These are phyloP conservation scores for Allobates femoralis DNA, from an alignment of 2,797 vertebrate genomes.

Conservation along the genomic window DNA sequence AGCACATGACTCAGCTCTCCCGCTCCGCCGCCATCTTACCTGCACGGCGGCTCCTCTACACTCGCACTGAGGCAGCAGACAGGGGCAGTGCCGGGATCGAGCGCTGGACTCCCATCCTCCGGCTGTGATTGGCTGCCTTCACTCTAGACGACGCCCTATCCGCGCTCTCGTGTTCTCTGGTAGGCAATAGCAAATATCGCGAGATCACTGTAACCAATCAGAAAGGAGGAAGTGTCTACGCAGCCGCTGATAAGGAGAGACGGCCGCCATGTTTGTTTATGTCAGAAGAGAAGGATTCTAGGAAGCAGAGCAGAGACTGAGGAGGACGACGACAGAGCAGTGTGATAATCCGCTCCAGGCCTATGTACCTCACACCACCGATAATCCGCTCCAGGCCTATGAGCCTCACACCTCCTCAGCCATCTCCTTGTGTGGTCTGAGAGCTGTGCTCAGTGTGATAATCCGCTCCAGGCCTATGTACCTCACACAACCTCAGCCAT, in stretches of 20 bases:
- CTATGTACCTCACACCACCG: no score
- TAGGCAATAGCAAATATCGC: background rate
- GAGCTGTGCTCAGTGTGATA: no score
- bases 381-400: no score
- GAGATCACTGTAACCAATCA: background rate
- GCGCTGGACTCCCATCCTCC: background rate
- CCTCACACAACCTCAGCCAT: no score
- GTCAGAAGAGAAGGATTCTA: background rate
- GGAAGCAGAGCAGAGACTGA: background rate
- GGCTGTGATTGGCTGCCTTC: constrained; percentile 10
- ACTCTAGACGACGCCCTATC: background rate
- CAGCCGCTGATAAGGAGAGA: background rate
- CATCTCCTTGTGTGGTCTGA: no score
- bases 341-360: no score
- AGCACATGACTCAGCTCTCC: constrained; percentile 48
- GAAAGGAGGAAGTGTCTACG: background rate
- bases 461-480: no score
- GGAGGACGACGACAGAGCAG: background rate
- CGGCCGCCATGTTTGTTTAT: constrained; percentile 29
- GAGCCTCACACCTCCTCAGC: no score
- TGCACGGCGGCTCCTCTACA: constrained; percentile 15
- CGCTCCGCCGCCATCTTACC: constrained; percentile 49
- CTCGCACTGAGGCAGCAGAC: constrained; percentile 22
- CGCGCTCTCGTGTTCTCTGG: background rate
- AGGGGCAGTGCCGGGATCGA: background rate